Evolutionary conservation across 2,113 vertebrate species (phyloP).

Genomic region (Chloropsis cyanopogon): DNA sequence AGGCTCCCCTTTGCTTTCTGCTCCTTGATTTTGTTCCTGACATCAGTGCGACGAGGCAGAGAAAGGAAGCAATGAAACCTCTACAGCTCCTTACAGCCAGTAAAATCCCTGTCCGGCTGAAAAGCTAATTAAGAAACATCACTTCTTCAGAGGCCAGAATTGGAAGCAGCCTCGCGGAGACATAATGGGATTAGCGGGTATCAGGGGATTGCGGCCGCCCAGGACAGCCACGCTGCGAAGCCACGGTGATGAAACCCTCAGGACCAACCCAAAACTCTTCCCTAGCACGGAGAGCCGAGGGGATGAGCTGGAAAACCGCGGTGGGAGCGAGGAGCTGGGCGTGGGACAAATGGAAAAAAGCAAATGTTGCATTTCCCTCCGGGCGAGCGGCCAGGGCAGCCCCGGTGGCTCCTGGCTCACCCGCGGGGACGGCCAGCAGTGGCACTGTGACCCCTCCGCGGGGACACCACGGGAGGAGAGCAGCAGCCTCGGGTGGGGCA

Average conservation of each 20-base stretch:
- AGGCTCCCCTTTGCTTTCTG: not conserved
- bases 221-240: not conserved
- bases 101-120: not conserved
- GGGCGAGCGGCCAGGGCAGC: not conserved
- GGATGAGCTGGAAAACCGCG: fast-evolving
- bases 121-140: constrained; percentile 56
- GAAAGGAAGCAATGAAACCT: not conserved
- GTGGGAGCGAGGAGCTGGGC: not conserved
- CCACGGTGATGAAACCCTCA: not conserved
- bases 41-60: fast-evolving
- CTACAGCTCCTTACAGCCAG: not conserved
- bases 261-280: not conserved
- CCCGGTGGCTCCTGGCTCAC: not conserved
- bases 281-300: fast-evolving
- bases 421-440: fast-evolving
- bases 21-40: not conserved
- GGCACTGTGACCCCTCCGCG: not conserved
- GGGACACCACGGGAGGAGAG: not conserved
- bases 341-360: too few species aligned
- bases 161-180: constrained; percentile 45
- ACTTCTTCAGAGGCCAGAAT: constrained; percentile 23
- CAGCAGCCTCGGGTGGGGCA: not conserved
- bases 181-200: constrained; percentile 49
- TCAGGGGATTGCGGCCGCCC: not conserved
- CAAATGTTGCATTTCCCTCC: not conserved